Base-by-base conservation (phyloP, 1,140 invertebrate species). In the Eufriesea mexicana region DNA sequence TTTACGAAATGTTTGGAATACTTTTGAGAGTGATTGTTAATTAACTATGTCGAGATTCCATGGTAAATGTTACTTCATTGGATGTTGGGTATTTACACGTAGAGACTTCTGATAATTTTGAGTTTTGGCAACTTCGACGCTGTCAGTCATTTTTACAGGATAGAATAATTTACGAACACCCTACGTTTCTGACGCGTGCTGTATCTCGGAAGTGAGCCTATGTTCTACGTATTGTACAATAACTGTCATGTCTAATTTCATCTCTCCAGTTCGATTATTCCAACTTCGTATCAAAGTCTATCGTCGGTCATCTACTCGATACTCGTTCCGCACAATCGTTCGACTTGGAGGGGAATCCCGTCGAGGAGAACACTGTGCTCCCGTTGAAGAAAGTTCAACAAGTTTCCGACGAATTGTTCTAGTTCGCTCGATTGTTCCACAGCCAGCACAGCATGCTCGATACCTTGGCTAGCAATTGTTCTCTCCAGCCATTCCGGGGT, bases 331-430 rank as follows among this genome's bases (percentile, higher is more conserved):
- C 5, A 42, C 42, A 35, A 35, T 35, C 35, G 49, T 70, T 86
- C 57, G 84, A 78, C 70, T 87, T 64, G 59, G 57, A 76, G 62
- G 49, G 62, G 49, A n/a, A 25, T 67, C 66, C 55, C 55, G 74
- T 86, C 75, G 79, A 73, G 64, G 55, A 83, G 79, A 61, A 68
- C 23, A 82, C 51, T 10, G 59, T 47, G 42, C 25, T 6, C 74
- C 35, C 55, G 67, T 61, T 70, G 81, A 86, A 84, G 86, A 87
- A 87, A 87, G 85, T 87, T 87, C 71, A 84, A 79, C 84, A 86
- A 87, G 84, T 87, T 84, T 79, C 84, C 85, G 61, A 86, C 73
- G 85, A 83, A 86, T 86, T 82, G 85, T 86, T 85, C 54, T 45
- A 78, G 79, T 74, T 82, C 28, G 57, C 62, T 55, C 70, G 51